Evolutionary conservation across 2,113 vertebrate species (phyloP).

Genomic region (Cricetomys ansorgei): DNA sequence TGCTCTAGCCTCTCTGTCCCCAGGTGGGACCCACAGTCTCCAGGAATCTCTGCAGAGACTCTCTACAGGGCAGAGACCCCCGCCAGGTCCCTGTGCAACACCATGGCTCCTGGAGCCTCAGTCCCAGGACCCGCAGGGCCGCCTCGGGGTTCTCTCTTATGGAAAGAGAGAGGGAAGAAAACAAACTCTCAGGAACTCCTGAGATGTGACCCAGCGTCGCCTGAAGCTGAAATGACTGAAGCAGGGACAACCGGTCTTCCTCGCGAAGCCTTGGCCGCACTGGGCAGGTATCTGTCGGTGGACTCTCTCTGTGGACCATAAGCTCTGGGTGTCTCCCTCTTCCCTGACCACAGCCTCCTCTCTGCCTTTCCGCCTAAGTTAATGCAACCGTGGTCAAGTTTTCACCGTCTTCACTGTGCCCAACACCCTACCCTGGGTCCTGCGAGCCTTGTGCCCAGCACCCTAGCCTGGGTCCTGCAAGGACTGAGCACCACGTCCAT

Average conservation of each 20-base stretch:
- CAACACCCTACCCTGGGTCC: too few species aligned
- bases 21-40: not conserved
- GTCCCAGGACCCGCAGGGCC: not conserved
- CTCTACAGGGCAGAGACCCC: not conserved
- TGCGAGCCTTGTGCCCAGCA: too few species aligned
- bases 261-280: too few species aligned
- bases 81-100: not conserved
- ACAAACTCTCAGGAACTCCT: too few species aligned
- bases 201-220: not conserved
- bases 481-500: too few species aligned
- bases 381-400: too few species aligned
- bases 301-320: not conserved
- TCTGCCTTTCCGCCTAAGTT: too few species aligned
- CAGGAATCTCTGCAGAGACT: not conserved
- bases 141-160: not conserved
- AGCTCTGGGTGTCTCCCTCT: not conserved
- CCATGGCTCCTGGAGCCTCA: not conserved
- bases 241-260: too few species aligned
- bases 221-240: too few species aligned
- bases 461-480: too few species aligned
- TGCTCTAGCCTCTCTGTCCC: not conserved
- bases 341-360: not conserved
- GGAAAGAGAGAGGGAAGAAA: not conserved
- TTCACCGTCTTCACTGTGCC: not conserved
- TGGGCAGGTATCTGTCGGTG: not conserved